These are phyloP conservation scores for Spodoptera picta DNA, from an alignment of 2,888 invertebrate genomes.

Conservation along the genomic window DNA sequence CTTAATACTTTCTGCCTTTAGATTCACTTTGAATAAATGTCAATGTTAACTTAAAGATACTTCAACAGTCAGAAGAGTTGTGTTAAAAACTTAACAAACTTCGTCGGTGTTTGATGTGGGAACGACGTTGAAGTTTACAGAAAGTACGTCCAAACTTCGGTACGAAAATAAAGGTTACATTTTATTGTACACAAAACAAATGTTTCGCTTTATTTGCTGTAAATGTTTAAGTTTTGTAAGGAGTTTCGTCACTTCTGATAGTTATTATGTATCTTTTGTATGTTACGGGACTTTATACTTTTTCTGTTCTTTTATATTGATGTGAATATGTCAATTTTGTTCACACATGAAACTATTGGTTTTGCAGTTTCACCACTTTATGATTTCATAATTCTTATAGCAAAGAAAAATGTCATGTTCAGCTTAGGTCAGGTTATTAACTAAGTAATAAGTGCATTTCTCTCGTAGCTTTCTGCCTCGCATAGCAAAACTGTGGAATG, in stretches of 20 bases:
- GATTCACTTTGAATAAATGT: slow-evolving; percentile 55
- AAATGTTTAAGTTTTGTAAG: slow-evolving; percentile 30
- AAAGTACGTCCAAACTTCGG: slow-evolving; percentile 42
- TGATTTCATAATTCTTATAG: too few relatives aligned
- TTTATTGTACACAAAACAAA: slow-evolving; percentile 49
- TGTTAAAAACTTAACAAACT: slow-evolving; percentile 62
- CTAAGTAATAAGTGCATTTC: too few relatives aligned
- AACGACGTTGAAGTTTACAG: slow-evolving; percentile 51
- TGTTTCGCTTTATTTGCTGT: slow-evolving; percentile 31
- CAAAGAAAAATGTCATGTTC: too few relatives aligned
- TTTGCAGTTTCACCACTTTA: too few relatives aligned
- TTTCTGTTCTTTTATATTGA: too few relatives aligned
- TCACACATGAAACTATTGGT: too few relatives aligned
- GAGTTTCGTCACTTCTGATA: slow-evolving; percentile 27
- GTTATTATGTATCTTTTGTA: neutral
- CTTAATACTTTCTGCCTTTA: slow-evolving; percentile 28
- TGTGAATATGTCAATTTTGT: too few relatives aligned
- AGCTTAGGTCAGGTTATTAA: too few relatives aligned
- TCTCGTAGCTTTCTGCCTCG: too few relatives aligned
- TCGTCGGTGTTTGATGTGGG: slow-evolving; percentile 57
- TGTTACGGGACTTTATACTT: too few relatives aligned
- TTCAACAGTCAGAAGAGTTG: slow-evolving; percentile 54
- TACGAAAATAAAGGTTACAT: slow-evolving; percentile 53
- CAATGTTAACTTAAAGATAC: slow-evolving; percentile 56
- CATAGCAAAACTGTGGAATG: too few relatives aligned